A percentile compares a stretch with the other conserved stretches of the same genome.
Evolutionary conservation across 1,140 invertebrate species (phyloP).

Genomic region (Hormaphis cornu): DNA sequence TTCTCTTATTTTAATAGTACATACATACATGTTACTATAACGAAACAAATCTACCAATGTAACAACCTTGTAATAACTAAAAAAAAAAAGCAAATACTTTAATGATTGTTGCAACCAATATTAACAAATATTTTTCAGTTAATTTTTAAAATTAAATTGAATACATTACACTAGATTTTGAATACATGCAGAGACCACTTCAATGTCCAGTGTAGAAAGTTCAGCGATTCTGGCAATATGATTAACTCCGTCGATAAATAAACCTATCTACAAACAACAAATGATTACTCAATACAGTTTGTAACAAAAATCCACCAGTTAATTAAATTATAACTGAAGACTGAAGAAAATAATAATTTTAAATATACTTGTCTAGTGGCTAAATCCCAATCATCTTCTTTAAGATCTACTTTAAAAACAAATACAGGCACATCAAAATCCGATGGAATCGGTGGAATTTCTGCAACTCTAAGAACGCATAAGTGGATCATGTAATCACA

Average conservation of each 20-base stretch:
- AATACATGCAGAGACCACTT: conserved; percentile 86
- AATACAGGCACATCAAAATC: conserved; percentile 89
- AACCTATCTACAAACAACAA: conserved; percentile 55
- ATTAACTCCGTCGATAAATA: conserved; percentile 86
- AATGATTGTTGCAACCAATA: not conserved
- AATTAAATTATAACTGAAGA: not conserved
- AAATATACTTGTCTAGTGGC: conserved; percentile 70
- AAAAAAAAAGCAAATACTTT: conserved; percentile 34
- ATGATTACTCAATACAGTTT: not conserved
- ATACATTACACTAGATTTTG: conserved; percentile 74
- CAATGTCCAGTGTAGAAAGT: conserved; percentile 82
- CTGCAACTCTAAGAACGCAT: conserved; percentile 64
- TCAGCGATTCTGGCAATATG: conserved; percentile 74
- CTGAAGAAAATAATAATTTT: not conserved
- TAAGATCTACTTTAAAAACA: conserved; percentile 50
- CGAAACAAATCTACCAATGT: conserved; percentile 81
- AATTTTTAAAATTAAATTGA: conserved; percentile 39
- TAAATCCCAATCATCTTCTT: conserved; percentile 75
- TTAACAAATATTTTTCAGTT: not conserved
- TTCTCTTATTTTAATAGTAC: conserved; percentile 68
- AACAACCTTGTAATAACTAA: conserved; percentile 63
- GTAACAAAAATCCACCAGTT: not conserved
- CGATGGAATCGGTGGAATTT: conserved; percentile 69
- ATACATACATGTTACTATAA: conserved; percentile 86
- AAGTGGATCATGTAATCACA: conserved; percentile 70